Evolutionary conservation across 2,888 invertebrate species (phyloP).

Genomic region (Abscondita cerata): DNA sequence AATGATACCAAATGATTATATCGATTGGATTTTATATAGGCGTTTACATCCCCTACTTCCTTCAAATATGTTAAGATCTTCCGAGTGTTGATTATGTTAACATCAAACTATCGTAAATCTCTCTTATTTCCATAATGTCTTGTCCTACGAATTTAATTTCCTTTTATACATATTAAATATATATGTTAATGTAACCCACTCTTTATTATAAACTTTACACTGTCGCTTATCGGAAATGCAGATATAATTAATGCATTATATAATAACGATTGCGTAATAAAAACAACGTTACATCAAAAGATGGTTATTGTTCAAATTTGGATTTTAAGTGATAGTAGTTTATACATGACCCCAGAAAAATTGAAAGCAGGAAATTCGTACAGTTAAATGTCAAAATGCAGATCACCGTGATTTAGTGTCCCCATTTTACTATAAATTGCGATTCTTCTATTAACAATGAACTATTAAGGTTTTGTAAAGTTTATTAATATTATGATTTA

Average conservation of each 20-base stretch:
- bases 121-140: conserved; percentile 26
- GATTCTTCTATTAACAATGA: no score
- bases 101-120: conserved; percentile 16
- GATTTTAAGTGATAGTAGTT: background rate
- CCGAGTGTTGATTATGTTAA: conserved; percentile 12
- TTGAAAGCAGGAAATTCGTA: no score
- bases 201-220: conserved; percentile 5
- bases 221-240: background rate
- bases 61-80: conserved; percentile 1
- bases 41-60: background rate
- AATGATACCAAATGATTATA: background rate
- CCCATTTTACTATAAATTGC: no score
- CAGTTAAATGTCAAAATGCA: no score
- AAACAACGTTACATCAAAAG: background rate
- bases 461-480: no score
- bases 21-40: background rate
- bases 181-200: conserved; percentile 15
- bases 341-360: no score
- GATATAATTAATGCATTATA: background rate
- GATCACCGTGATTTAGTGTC: no score
- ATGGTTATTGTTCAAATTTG: background rate
- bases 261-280: background rate
- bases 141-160: conserved; percentile 7
- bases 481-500: no score
- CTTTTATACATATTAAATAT: conserved; percentile 4